Evolutionary conservation across 2,888 invertebrate species (phyloP), one percentile per base, ranked within the genome.

Genomic region (Mimachlamys varia): DNA sequence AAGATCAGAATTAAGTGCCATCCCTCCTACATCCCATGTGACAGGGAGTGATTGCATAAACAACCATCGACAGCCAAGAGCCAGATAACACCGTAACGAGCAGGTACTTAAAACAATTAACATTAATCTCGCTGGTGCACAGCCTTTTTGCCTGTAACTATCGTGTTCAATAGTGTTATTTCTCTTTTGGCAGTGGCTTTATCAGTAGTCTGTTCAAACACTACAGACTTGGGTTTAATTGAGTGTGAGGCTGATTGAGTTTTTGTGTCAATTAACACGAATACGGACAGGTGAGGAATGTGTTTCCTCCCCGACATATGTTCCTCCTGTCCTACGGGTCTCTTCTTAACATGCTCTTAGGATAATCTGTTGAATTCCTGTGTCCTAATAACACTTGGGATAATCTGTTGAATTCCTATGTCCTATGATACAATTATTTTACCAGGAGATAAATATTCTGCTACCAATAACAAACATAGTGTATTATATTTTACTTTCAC

Each of bases 21-120:
- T 76, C 33, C 76, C 76, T 76, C 33, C 76, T 76, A 76, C 76
- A 76, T 76, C 76, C 76, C 76, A 33, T 76, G 76, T 76, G 76
- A 76, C 76, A 76, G 76, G 76, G 76, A 33, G 76, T 33, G 76
- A 76, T 33, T 76, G 76, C 76, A 76, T 76, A 76, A 76, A 76
- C 76, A 76, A 33, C 33, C 76, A 76, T 76, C 76, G 76, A 76
- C 76, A 76, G 76, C 76, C 76, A 76, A 76, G 76, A 76, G 76
- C 76, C 33, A 76, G 76, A 76, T 76, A 76, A 76, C 76, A 27
- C 76, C 76, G 10, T 76, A 76, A 76, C 76, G 76, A 76, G 76
- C 76, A 76, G 76, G 76, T 76, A 76, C 76, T 76, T 76, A 76
- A 76, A 76, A 76, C 76, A 76, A 76, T 76, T 76, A 76, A 33